phyloP scores from a whole-genome alignment of 2,113 vertebrate species.

The Holacanthus passer region DNA sequence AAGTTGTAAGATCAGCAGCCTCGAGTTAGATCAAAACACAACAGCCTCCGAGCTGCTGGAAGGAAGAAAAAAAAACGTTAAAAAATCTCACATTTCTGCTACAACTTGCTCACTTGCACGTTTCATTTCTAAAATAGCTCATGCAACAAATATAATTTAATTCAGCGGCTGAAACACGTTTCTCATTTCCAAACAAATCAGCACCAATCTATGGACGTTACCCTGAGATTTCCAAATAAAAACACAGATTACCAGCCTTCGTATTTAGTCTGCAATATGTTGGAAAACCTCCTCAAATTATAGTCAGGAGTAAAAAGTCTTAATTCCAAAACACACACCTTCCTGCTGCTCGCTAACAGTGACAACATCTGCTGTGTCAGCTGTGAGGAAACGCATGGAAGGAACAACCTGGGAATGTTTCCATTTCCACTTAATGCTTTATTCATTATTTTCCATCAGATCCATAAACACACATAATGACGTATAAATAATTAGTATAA shows the following conservation, averaged over 20 bases:
- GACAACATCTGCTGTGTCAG: conserved; percentile 29
- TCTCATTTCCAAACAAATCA: not conserved
- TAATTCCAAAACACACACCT: conserved; percentile 10
- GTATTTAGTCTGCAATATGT: not conserved
- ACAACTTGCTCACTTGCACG: not conserved
- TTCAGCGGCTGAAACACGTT: not conserved
- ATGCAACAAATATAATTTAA: not conserved
- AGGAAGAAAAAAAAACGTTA: not conserved
- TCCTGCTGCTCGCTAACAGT: conserved; percentile 10
- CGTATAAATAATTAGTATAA: not conserved
- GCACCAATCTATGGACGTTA: not conserved
- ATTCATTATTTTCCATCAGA: not conserved
- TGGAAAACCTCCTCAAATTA: not conserved
- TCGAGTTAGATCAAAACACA: conserved; percentile 55
- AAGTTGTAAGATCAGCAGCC: conserved; percentile 60
- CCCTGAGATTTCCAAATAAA: not conserved
- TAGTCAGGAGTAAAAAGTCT: not conserved
- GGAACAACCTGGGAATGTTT: not conserved
- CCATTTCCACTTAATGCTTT: not conserved
- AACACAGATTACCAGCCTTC: not conserved
- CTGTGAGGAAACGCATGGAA: conserved; percentile 14
- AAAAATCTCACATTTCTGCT: conserved; percentile 12
- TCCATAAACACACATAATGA: not conserved
- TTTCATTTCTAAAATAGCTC: conserved; percentile 4
- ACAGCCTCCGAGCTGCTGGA: conserved; percentile 35